These are phyloP conservation scores for Dendroctonus valens DNA, from an alignment of 1,140 invertebrate genomes.

Conservation along the genomic window DNA sequence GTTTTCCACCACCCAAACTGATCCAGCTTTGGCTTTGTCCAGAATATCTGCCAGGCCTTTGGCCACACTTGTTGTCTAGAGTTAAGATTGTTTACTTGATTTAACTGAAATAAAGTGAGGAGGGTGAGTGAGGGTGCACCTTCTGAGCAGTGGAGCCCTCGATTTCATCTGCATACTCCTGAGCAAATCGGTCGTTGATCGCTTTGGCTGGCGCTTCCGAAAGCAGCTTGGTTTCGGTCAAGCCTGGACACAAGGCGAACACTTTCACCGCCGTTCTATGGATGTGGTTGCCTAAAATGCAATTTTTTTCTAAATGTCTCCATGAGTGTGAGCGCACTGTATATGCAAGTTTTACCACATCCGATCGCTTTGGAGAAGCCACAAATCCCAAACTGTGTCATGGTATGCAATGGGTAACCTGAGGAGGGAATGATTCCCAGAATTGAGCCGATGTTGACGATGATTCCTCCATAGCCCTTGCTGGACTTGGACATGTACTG, in stretches of 20 bases:
- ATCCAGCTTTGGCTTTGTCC: constrained; percentile 39
- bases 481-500: constrained; percentile 56
- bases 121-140: neutral
- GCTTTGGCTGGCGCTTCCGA: constrained; percentile 34
- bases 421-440: constrained; percentile 53
- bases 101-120: neutral
- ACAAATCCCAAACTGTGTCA: constrained; percentile 57
- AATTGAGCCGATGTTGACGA: constrained; percentile 52
- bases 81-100: neutral
- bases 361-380: constrained; percentile 57
- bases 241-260: constrained; percentile 40
- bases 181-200: constrained; percentile 40
- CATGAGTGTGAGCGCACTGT: neutral
- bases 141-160: constrained; percentile 34
- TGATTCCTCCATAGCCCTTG: constrained; percentile 49
- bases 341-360: constrained; percentile 15
- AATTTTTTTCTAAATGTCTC: neutral
- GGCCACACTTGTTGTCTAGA: constrained; percentile 34
- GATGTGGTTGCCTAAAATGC: constrained; percentile 23
- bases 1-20: constrained; percentile 45
- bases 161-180: constrained; percentile 41
- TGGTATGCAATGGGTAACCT: constrained; percentile 56
- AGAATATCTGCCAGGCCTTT: constrained; percentile 38
- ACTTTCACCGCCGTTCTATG: constrained; percentile 40
- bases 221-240: constrained; percentile 40